Conservation (phyloP, 2,113 vertebrate genomes). For the Odontesthes bonariensis region DNA sequence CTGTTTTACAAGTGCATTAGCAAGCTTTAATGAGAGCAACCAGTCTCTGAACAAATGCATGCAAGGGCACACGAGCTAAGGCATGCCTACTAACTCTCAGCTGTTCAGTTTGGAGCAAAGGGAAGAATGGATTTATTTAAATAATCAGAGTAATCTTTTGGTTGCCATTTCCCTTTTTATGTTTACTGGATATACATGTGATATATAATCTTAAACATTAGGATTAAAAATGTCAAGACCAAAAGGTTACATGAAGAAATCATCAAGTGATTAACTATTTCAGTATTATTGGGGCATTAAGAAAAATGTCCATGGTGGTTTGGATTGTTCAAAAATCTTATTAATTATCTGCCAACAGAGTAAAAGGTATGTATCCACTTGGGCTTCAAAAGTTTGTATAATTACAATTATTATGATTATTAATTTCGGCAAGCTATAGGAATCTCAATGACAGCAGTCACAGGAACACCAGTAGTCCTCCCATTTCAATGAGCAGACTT, state of each 20-base stretch:
- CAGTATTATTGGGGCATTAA: neutral
- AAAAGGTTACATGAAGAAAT: neutral
- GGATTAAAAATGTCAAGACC: neutral
- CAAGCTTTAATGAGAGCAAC: conserved; percentile 98
- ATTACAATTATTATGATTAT: too few relatives aligned
- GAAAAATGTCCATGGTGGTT: neutral
- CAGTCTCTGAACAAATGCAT: conserved; percentile 96
- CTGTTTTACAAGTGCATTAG: conserved; percentile 99
- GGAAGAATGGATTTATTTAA: neutral
- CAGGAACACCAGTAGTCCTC: too few relatives aligned
- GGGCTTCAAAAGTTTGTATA: too few relatives aligned
- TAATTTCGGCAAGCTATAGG: too few relatives aligned
- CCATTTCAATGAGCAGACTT: too few relatives aligned
- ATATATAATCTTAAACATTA: conserved; percentile 6
- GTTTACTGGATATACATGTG: neutral
- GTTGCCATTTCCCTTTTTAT: neutral
- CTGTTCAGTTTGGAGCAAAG: conserved; percentile 7
- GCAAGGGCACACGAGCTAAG: conserved; percentile 88
- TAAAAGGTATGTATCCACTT: too few relatives aligned
- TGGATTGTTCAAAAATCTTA: too few relatives aligned
- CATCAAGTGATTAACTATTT: too few relatives aligned
- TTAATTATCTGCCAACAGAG: too few relatives aligned
- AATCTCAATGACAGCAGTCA: too few relatives aligned
- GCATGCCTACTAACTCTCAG: conserved; percentile 84
- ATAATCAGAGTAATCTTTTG: neutral